Conservation (phyloP, 2,797 vertebrate species). For the Craterocephalus amniculus region DNA sequence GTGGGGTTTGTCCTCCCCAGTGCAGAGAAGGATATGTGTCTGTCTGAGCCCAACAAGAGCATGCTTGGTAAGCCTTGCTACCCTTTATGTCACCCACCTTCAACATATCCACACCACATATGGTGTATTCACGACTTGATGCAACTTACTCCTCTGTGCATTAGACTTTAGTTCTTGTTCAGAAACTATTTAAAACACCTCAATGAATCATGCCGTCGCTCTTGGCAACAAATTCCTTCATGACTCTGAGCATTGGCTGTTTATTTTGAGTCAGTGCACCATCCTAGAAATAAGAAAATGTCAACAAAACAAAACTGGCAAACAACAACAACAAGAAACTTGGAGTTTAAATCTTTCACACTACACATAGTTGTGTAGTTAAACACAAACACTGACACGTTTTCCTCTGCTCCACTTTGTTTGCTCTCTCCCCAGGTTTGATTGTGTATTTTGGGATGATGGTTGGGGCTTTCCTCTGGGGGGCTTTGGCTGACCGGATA, state of each 20-base stretch:
- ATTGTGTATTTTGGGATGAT: slow-evolving; percentile 99
- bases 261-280: slow-evolving; percentile 10
- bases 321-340: neutral
- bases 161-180: slow-evolving; percentile 1
- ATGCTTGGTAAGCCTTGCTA: slow-evolving; percentile 90
- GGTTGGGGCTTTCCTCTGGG: slow-evolving; percentile 98
- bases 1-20: slow-evolving; percentile 98
- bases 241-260: neutral
- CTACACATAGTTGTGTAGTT: neutral
- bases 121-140: neutral
- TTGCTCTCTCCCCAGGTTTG: slow-evolving; percentile 83
- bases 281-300: neutral
- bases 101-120: slow-evolving; percentile 5
- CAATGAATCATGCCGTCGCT: slow-evolving; percentile 29
- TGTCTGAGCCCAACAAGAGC: slow-evolving; percentile 96
- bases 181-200: slow-evolving; percentile 25
- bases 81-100: neutral
- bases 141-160: slow-evolving; percentile 7
- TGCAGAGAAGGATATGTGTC: slow-evolving; percentile 97
- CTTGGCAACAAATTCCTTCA: slow-evolving; percentile 4
- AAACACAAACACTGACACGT: neutral
- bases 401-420: neutral
- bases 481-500: slow-evolving; percentile 93
- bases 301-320: neutral
- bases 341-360: neutral